A percentile compares a stretch with the other conserved stretches of the same genome.
Evolutionary conservation across 2,888 invertebrate species (phyloP).

Genomic region (Callyntrura sp.): DNA sequence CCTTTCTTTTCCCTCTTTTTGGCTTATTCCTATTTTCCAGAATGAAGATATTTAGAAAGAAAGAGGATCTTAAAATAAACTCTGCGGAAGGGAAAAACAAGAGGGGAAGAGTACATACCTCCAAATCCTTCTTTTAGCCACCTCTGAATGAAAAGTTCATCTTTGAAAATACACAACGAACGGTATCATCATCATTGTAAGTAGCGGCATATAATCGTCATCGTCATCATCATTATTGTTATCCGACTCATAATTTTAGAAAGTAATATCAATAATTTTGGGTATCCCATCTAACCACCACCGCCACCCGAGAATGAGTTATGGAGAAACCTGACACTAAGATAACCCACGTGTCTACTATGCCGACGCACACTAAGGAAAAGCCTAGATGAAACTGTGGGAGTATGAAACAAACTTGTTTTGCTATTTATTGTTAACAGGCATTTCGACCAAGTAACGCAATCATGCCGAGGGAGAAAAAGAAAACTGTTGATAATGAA

Average conservation of each 20-base stretch:
- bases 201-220: background rate
- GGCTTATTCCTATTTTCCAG: background rate
- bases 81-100: background rate
- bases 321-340: constrained; percentile 68
- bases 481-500: constrained; percentile 21
- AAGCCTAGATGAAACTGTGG: background rate
- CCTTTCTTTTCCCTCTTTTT: constrained; percentile 3
- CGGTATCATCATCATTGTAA: too few relatives aligned
- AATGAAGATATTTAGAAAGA: background rate
- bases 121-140: constrained; percentile 44
- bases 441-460: background rate
- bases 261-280: background rate
- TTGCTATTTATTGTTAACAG: constrained; percentile 50
- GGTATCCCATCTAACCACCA: background rate
- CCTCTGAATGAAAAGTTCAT: constrained; percentile 18
- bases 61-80: constrained; percentile 28
- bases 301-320: constrained; percentile 50
- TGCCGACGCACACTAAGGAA: constrained; percentile 31
- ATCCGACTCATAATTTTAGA: constrained; percentile 3
- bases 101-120: constrained; percentile 50
- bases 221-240: constrained; percentile 17
- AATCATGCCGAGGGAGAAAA: constrained; percentile 1
- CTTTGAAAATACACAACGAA: background rate
- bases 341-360: constrained; percentile 53
- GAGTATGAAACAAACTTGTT: constrained; percentile 30